Evolutionary conservation across 2,113 vertebrate genomes (phyloP).

Genomic region (Podarcis raffonei): DNA sequence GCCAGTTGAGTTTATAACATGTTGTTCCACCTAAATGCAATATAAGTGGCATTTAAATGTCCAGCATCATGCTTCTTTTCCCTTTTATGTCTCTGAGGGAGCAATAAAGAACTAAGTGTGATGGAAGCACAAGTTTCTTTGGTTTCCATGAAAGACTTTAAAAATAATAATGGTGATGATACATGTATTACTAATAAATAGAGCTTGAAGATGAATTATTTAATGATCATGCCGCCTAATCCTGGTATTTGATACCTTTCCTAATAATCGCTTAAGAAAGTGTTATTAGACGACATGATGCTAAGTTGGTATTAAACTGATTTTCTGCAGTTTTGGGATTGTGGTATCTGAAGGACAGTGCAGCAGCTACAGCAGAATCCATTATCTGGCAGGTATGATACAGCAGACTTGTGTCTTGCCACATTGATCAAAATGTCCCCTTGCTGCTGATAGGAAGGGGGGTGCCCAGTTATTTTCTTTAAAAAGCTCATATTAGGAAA

Average conservation of each 20-base stretch:
- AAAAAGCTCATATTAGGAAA: background rate
- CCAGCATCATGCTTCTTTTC: background rate
- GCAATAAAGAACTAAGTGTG: background rate
- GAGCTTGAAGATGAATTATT: background rate
- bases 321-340: background rate
- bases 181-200: slow-evolving; percentile 1
- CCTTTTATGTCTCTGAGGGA: slow-evolving; percentile 2
- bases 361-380: background rate
- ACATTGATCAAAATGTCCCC: background rate
- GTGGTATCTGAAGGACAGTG: background rate
- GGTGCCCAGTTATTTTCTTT: background rate
- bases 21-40: slow-evolving; percentile 30
- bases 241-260: background rate
- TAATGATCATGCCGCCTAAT: background rate
- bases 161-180: background rate
- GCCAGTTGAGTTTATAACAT: slow-evolving; percentile 37
- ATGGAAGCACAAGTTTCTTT: background rate
- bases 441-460: background rate
- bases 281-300: background rate
- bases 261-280: background rate
- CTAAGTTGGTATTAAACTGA: background rate
- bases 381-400: background rate
- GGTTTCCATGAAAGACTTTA: background rate
- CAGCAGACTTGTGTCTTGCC: background rate
- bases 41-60: slow-evolving; percentile 38